Base-by-base conservation (phyloP, 1,140 invertebrate genomes). In the Phocides pigmalion region DNA sequence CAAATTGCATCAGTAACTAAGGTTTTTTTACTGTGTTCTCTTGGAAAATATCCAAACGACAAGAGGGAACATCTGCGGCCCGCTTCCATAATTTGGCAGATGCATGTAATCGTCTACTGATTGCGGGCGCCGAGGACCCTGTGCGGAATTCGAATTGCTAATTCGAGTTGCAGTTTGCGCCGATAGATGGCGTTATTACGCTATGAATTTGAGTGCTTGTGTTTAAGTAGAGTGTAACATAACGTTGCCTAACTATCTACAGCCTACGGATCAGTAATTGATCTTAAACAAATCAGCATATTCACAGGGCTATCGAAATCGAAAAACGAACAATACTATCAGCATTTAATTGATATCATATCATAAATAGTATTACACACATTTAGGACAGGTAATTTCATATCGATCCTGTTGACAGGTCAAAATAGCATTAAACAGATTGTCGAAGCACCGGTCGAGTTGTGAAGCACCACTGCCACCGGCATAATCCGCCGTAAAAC, bases 31-130 rank as follows among this genome's bases (percentile, higher is more conserved):
- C 58, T 49, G 12, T 17, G 14, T 50, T 32, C 58, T 49, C 32
- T 61, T 61, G 58, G 58, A 61, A 49, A 20, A n/a, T 22, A 16
- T 61, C 58, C 58, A 61, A 61, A 49, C 19, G 58, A 61, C 58
- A 49, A 58, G 58, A 61, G 58, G 32, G 58, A 49, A 61, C 32
- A 50, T 61, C 44, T 50, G 58, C 56, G 56, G 42, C 44, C 42
- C 56, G 42, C 25, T 61, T 61, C 56, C 56, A 61, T 61, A 61
- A 61, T 61, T 61, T 61, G 56, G 56, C 56, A 61, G 44, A 61
- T 61, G 56, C 56, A 61, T 61, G 42, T 61, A 61, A 61, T 61
- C 47, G 58, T 39, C 58, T 50, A 61, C 58, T 49, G 58, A 61
- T 61, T 61, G 58, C 46, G 32, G 32, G n/a, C 25, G 46, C 25